A percentile compares a stretch with the other conserved stretches of the same genome.
phyloP scores from a whole-genome alignment of 2,888 invertebrate genomes.

The Ctenicera cuprea region DNA sequence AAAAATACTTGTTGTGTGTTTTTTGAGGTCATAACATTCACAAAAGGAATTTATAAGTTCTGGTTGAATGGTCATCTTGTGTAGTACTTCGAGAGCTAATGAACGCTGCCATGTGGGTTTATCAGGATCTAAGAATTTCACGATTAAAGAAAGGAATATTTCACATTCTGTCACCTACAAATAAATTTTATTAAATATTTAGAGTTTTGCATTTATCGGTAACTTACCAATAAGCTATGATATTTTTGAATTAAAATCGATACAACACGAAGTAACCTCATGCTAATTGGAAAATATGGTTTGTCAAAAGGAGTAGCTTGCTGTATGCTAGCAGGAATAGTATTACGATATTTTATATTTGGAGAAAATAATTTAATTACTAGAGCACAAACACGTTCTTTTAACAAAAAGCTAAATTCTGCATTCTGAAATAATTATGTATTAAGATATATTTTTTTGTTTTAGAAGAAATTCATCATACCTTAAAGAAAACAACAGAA shows the following conservation, averaged over 20 bases:
- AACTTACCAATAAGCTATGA: conserved; percentile 88
- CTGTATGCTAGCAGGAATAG: conserved; percentile 76
- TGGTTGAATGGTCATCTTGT: conserved; percentile 94
- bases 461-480: conserved; percentile 67
- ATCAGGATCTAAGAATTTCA: conserved; percentile 98
- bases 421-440: conserved; percentile 81
- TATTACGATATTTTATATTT: conserved; percentile 93
- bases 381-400: conserved; percentile 97
- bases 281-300: conserved; percentile 97
- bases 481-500: conserved; percentile 89
- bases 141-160: conserved; percentile 96
- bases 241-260: conserved; percentile 95
- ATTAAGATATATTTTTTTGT: background rate
- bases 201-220: background rate
- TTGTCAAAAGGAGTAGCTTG: conserved; percentile 85
- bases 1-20: conserved; percentile 93
- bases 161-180: conserved; percentile 96
- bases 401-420: conserved; percentile 95
- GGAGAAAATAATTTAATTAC: conserved; percentile 99
- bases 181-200: conserved; percentile 1
- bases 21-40: conserved; percentile 95
- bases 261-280: conserved; percentile 94
- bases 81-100: conserved; percentile 95
- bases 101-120: conserved; percentile 98
- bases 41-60: conserved; percentile 93